Evolutionary conservation across 2,113 vertebrate species (phyloP).

Genomic region (Perca flavescens): DNA sequence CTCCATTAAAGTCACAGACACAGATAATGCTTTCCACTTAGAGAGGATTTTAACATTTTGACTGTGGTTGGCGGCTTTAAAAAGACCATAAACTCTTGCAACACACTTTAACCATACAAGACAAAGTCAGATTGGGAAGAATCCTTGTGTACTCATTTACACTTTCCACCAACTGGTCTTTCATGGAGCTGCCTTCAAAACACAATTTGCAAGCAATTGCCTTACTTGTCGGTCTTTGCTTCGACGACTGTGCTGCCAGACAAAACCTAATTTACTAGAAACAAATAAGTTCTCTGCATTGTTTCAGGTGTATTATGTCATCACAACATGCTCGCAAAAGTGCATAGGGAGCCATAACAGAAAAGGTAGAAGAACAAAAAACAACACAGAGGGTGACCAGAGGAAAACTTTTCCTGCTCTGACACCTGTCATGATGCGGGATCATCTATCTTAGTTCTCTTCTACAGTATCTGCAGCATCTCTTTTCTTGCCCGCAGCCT

Average conservation of each 20-base stretch:
- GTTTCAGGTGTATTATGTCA: constrained; percentile 2
- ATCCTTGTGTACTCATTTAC: constrained; percentile 15
- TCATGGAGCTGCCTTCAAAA: constrained; percentile 27
- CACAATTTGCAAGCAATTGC: constrained; percentile 39
- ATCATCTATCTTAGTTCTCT: constrained; percentile 31
- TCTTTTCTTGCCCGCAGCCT: constrained; percentile 42
- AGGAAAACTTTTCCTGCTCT: constrained; percentile 16
- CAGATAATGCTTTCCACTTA: neutral
- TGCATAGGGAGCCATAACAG: neutral
- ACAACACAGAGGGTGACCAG: neutral
- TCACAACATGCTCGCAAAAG: neutral
- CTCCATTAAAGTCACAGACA: constrained; percentile 17
- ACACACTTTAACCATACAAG: constrained; percentile 14
- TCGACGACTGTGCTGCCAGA: constrained; percentile 2
- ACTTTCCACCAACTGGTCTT: constrained; percentile 1
- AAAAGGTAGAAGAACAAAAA: constrained; percentile 5
- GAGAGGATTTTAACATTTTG: constrained; percentile 21
- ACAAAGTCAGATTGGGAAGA: constrained; percentile 19
- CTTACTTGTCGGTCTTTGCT: constrained; percentile 13
- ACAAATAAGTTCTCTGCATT: constrained; percentile 9
- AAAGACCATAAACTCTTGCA: constrained; percentile 21
- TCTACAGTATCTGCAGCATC: constrained; percentile 40
- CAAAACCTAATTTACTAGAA: constrained; percentile 23
- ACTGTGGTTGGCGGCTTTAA: neutral
- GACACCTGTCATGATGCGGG: neutral